Conservation (phyloP, 2,113 vertebrate genomes). For the Oncorhynchus kisutch region DNA sequence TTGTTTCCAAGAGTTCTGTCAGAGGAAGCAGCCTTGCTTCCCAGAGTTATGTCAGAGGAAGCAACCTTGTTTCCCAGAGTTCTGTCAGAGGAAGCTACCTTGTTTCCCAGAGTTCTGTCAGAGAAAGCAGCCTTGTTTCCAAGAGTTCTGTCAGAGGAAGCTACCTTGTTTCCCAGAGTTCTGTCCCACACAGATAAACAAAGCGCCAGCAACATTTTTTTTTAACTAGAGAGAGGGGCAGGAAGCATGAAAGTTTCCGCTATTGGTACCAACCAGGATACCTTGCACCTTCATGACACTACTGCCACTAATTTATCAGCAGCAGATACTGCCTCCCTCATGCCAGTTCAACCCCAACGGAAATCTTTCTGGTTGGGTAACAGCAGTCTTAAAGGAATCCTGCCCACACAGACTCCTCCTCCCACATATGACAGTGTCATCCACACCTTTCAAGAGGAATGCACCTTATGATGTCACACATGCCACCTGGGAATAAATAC, state of each 20-base stretch:
- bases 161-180: conserved; percentile 47
- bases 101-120: too few relatives aligned
- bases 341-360: conserved; percentile 55
- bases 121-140: too few relatives aligned
- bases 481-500: neutral
- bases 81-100: too few relatives aligned
- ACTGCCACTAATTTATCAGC: conserved; percentile 60
- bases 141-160: too few relatives aligned
- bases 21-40: too few relatives aligned
- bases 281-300: conserved; percentile 67
- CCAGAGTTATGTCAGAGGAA: too few relatives aligned
- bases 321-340: conserved; percentile 51
- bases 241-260: conserved; percentile 93
- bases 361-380: conserved; percentile 87
- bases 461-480: conserved; percentile 56
- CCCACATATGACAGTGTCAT: conserved; percentile 92
- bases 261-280: conserved; percentile 74
- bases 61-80: too few relatives aligned
- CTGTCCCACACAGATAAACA: conserved; percentile 90
- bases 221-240: conserved; percentile 80
- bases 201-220: conserved; percentile 82
- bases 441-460: conserved; percentile 85
- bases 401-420: conserved; percentile 81
- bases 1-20: conserved; percentile 80
- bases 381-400: conserved; percentile 79